These are phyloP conservation scores for Campylomormyrus numenius DNA, from an alignment of 2,113 vertebrate species.

Conservation along the genomic window DNA sequence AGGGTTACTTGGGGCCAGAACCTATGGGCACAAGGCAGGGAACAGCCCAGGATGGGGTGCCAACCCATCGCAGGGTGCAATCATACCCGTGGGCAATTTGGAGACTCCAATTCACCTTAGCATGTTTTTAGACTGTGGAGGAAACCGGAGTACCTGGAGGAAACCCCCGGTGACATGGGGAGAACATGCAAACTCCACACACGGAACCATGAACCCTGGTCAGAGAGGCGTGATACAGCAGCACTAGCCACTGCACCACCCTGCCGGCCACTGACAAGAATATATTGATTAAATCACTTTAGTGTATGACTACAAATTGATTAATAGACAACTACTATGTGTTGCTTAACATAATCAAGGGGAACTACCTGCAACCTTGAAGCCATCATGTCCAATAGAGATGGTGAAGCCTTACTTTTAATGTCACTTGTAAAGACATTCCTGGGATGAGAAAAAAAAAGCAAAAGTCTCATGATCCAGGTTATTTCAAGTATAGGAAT, in stretches of 20 bases:
- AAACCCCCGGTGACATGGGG: not conserved
- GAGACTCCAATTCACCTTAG: not conserved
- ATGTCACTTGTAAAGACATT: slow-evolving; percentile 42
- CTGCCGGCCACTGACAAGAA: not conserved
- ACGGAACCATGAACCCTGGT: not conserved
- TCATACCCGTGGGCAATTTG: not conserved
- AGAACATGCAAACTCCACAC: not conserved
- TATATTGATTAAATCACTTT: not conserved
- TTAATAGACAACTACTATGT: not conserved
- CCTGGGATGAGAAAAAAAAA: slow-evolving; percentile 55
- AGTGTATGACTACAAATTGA: not conserved
- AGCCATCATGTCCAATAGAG: slow-evolving; percentile 25
- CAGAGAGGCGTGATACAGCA: not conserved
- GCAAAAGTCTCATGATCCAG: slow-evolving; percentile 58
- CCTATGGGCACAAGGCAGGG: not conserved
- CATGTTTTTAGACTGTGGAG: not conserved
- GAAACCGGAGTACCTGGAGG: not conserved
- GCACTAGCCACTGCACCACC: not conserved
- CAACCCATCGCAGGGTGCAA: not conserved
- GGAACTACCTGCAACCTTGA: not conserved
- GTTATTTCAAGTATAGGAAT: slow-evolving; percentile 67
- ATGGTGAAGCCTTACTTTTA: slow-evolving; percentile 37
- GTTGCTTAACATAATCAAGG: not conserved
- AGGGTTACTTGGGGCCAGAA: not conserved
- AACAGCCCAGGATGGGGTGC: too few relatives aligned